A percentile compares a stretch with the other conserved stretches of the same genome.
phyloP scores from a whole-genome alignment of 2,797 vertebrate genomes.

The Eidolon dupreanum region DNA sequence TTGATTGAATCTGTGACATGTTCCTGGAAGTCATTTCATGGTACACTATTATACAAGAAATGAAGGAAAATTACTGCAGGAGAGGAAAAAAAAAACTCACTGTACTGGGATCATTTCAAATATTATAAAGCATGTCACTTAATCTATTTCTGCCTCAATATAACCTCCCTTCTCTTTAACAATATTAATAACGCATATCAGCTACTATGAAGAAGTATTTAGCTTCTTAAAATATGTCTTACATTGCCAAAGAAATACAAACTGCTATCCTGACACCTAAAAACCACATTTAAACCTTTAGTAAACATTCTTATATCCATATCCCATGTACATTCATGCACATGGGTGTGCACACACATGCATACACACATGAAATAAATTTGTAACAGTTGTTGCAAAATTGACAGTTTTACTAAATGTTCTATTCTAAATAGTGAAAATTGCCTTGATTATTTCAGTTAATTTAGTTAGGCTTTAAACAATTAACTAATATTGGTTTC shows the following conservation, averaged over 20 bases:
- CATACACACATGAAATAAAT: not conserved
- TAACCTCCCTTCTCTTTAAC: conserved; percentile 5
- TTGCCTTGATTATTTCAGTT: not conserved
- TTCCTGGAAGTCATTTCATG: conserved; percentile 60
- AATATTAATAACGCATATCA: conserved; percentile 21
- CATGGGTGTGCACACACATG: not conserved
- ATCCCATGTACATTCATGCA: not conserved
- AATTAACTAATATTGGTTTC: not conserved
- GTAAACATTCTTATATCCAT: not conserved
- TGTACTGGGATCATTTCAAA: conserved; percentile 46
- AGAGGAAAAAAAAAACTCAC: not conserved
- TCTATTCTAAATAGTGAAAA: not conserved
- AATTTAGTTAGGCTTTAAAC: not conserved
- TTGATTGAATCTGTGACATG: conserved; percentile 57
- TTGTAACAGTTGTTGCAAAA: not conserved
- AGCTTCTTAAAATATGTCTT: not conserved
- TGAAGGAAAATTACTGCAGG: conserved; percentile 43
- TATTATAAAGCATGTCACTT: conserved; percentile 53
- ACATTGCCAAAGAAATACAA: not conserved
- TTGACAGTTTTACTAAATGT: not conserved
- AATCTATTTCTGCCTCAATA: conserved; percentile 28
- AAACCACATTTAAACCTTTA: not conserved
- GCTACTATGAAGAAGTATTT: not conserved
- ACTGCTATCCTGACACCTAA: not conserved
- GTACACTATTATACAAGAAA: conserved; percentile 38